Conservation (phyloP, 2,888 invertebrate genomes). For the Nomada ferruginata region DNA sequence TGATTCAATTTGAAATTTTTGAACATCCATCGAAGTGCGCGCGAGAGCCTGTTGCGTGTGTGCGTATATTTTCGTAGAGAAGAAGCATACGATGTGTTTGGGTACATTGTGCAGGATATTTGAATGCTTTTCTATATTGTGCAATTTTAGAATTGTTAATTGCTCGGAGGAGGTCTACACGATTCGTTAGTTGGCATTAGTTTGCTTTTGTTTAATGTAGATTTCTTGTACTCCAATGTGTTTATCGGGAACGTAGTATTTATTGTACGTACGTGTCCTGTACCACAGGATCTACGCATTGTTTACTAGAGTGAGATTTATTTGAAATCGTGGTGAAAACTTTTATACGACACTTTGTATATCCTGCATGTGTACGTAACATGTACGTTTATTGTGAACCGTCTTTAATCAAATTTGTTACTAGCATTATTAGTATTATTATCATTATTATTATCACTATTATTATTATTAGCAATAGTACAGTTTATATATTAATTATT, state of each 20-base stretch:
- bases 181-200: not conserved
- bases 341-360: constrained; percentile 15
- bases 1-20: constrained; percentile 35
- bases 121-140: constrained; percentile 4
- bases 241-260: constrained; percentile 3
- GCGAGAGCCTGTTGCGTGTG: constrained; percentile 2
- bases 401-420: constrained; percentile 72
- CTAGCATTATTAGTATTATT: constrained; percentile 61
- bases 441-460: constrained; percentile 51
- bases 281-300: not conserved
- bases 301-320: constrained; percentile 26
- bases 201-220: not conserved
- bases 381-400: constrained; percentile 53
- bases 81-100: constrained; percentile 38
- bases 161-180: not conserved
- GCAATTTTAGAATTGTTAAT: constrained; percentile 1
- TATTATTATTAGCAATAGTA: constrained; percentile 55
- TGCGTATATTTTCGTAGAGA: constrained; percentile 46
- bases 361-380: constrained; percentile 56
- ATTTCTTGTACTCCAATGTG: not conserved
- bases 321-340: constrained; percentile 10
- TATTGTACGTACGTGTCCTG: constrained; percentile 1
- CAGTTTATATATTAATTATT: constrained; percentile 65
- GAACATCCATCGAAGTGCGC: constrained; percentile 30
- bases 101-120: constrained; percentile 58